Evolutionary conservation across 2,113 vertebrate genomes (phyloP).

Genomic region (Ceyx melanurus): DNA sequence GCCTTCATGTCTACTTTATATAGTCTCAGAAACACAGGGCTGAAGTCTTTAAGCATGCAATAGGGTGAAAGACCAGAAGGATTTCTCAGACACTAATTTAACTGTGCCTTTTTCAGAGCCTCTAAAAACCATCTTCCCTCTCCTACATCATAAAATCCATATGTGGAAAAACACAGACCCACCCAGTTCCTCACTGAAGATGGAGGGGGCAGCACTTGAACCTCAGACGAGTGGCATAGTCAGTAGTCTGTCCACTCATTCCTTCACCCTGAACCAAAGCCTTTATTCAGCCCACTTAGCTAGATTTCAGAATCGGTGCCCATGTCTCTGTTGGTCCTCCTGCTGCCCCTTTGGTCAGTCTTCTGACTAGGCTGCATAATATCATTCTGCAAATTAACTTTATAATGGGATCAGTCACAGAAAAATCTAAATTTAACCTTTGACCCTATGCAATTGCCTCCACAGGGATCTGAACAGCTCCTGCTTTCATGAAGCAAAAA

Average conservation of each 20-base stretch:
- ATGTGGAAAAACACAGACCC: background rate
- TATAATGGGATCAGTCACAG: background rate
- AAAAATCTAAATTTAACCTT: conserved; percentile 3
- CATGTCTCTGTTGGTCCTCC: background rate
- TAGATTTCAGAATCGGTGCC: background rate
- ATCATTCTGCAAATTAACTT: background rate
- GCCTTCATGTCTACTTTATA: background rate
- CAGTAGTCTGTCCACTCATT: background rate
- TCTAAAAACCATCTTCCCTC: background rate
- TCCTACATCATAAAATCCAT: background rate
- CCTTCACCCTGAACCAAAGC: background rate
- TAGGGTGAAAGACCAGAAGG: background rate
- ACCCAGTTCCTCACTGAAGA: background rate
- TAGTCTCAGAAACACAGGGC: background rate
- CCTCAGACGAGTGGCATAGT: background rate
- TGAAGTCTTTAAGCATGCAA: background rate
- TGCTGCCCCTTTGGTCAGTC: background rate
- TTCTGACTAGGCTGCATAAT: background rate
- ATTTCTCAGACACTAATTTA: background rate
- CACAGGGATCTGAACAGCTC: background rate
- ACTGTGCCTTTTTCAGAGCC: background rate
- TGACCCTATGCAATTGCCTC: background rate
- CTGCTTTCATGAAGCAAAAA: background rate
- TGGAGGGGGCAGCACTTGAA: background rate
- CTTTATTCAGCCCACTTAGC: background rate